Evolutionary conservation across 2,888 invertebrate genomes (phyloP).

Genomic region (Acleris sparsana): DNA sequence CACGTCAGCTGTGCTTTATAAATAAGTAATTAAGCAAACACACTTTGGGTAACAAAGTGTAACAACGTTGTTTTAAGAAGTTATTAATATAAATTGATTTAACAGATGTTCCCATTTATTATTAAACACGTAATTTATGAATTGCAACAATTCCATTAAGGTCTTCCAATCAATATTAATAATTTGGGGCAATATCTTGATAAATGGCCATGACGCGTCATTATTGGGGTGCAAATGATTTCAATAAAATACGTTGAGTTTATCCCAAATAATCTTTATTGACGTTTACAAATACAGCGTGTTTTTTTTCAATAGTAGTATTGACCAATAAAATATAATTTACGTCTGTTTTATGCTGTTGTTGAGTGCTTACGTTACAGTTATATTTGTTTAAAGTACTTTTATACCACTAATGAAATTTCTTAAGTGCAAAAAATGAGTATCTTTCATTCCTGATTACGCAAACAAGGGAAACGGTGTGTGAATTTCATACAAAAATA

Average conservation of each 20-base stretch:
- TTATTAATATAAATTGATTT: not conserved
- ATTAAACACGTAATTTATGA: slow-evolving; percentile 6
- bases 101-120: slow-evolving; percentile 1
- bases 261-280: slow-evolving; percentile 19
- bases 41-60: not conserved
- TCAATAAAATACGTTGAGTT: slow-evolving; percentile 17
- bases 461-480: too few species aligned
- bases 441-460: too few species aligned
- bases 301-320: not conserved
- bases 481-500: too few species aligned
- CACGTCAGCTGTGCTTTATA: not conserved
- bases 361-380: too few species aligned
- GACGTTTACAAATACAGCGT: slow-evolving; percentile 4
- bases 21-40: not conserved
- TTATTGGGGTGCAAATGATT: slow-evolving; percentile 19
- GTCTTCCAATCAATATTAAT: slow-evolving; percentile 1
- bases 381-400: too few species aligned
- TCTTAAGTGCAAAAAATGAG: too few species aligned
- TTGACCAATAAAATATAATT: not conserved
- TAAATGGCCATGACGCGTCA: slow-evolving; percentile 17
- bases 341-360: too few species aligned
- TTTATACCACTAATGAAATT: too few species aligned
- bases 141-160: slow-evolving; percentile 6
- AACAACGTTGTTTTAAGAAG: not conserved
- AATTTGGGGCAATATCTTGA: slow-evolving; percentile 14